Base-by-base conservation (phyloP, 2,113 vertebrate genomes). In the Prietella phreatophila region DNA sequence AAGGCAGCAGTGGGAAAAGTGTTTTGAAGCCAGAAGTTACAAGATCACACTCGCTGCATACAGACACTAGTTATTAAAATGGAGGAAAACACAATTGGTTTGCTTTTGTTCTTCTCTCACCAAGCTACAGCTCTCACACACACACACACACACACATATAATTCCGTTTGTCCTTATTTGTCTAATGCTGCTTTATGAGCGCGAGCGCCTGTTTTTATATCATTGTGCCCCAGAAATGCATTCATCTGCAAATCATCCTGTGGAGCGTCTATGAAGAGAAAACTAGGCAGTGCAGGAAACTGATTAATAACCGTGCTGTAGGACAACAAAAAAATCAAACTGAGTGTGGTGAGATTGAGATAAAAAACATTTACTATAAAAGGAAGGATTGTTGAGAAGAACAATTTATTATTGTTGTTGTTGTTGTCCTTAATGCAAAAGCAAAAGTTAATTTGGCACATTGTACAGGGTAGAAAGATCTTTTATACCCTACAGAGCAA, bases 181-280 rank as follows among this genome's bases (percentile, higher is more conserved):
- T 69, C 30, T 86, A 79, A 87, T 58, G 47, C 61, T n/a, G 47
- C 61, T 81, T 81, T 86, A 81, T 25, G 42, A 65, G 47, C 7
- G 5, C 14, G 9, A 33, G 27, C 65, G 39, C 42, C 27, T 67
- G 42, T 61, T 91, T 88, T 87, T 87, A 65, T 85, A 50, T 87
- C 33, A 79, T 60, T 83, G 89, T 90, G 76, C 79, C 81, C 85
- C 65, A 89, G 60, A 93, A 91, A 91, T 76, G 86, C 86, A 90
- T 86, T 92, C 6, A 85, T 79, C 89, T 91, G 86, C 65, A 87
- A 91, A 90, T 90, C n/a, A 88, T 90, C 86, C 4, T 78, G 73
- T 50, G 75, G 73, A 4, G 50, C 39, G 14, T 71, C 55, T 85
- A 79, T 84, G 69, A 69, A 88, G 73, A 85, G 87, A 82, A 58